These are phyloP conservation scores for Cercocebus atys DNA, from an alignment of 2,113 vertebrate genomes.

Conservation along the genomic window DNA sequence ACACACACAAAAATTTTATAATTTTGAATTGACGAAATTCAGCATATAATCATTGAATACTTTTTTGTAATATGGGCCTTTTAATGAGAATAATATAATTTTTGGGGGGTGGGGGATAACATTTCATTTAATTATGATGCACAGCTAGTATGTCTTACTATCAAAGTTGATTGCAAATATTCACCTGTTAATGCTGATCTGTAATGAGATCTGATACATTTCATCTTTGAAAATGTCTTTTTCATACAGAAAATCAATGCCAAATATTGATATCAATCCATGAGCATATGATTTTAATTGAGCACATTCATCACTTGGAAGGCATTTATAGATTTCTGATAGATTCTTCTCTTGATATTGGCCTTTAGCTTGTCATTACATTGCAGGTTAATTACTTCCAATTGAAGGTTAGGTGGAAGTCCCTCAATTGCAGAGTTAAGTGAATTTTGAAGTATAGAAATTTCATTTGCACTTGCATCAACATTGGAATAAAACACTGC, in stretches of 20 bases:
- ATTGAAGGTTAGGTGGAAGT: not conserved
- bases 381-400: slow-evolving; percentile 44
- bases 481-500: not conserved
- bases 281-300: slow-evolving; percentile 36
- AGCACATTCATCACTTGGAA: slow-evolving; percentile 19
- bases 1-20: slow-evolving; percentile 10
- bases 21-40: slow-evolving; percentile 17
- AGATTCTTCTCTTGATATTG: slow-evolving; percentile 55
- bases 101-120: not conserved
- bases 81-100: not conserved
- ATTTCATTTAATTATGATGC: not conserved
- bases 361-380: slow-evolving; percentile 35
- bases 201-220: slow-evolving; percentile 9
- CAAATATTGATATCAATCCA: not conserved
- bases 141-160: not conserved
- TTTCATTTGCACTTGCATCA: slow-evolving; percentile 27
- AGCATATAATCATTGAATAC: slow-evolving; percentile 14
- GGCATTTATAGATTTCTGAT: slow-evolving; percentile 59
- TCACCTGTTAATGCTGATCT: not conserved
- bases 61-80: not conserved
- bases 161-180: not conserved
- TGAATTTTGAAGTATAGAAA: slow-evolving; percentile 41
- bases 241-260: not conserved
- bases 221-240: slow-evolving; percentile 46
- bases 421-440: not conserved